Percentiles rank a stretch among this genome's conserved stretches.
phyloP scores from a whole-genome alignment of 2,797 vertebrate species.

The Geotrypetes seraphini region DNA sequence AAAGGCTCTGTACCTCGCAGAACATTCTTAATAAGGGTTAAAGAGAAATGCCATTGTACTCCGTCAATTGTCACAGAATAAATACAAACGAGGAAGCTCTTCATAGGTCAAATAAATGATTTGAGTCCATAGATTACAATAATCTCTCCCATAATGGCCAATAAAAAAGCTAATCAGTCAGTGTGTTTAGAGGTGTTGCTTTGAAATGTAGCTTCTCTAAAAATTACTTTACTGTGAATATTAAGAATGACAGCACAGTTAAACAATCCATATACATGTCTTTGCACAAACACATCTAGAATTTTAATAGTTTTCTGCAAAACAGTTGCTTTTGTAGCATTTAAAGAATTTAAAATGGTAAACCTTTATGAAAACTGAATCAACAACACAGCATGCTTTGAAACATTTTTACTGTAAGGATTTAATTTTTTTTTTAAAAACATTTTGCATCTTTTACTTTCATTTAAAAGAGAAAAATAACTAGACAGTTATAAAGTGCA shows the following conservation, averaged over 20 bases:
- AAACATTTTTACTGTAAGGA: no score
- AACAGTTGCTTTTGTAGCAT: conserved; percentile 37
- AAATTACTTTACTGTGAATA: conserved; percentile 77
- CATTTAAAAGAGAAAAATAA: no score
- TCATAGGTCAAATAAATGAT: conserved; percentile 72
- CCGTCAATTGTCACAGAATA: conserved; percentile 68
- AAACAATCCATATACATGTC: conserved; percentile 86
- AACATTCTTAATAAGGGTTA: conserved; percentile 53
- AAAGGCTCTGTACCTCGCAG: conserved; percentile 38
- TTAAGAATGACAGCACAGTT: conserved; percentile 94
- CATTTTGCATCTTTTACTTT: no score
- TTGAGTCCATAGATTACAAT: conserved; percentile 71
- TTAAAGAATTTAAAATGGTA: conserved; percentile 23
- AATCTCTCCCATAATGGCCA: conserved; percentile 68
- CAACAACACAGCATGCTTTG: no score
- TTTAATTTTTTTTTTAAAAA: no score
- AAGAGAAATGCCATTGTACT: conserved; percentile 62
- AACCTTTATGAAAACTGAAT: conserved; percentile 26
- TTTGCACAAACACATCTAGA: conserved; percentile 71
- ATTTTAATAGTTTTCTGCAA: conserved; percentile 73
- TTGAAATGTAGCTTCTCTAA: conserved; percentile 73
- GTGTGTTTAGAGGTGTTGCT: conserved; percentile 72
- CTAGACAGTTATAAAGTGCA: no score
- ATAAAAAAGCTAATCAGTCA: conserved; percentile 75
- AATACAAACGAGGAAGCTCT: conserved; percentile 63